These are phyloP conservation scores for Gymnocheta viridis DNA, from an alignment of 2,888 invertebrate genomes.

Conservation along the genomic window DNA sequence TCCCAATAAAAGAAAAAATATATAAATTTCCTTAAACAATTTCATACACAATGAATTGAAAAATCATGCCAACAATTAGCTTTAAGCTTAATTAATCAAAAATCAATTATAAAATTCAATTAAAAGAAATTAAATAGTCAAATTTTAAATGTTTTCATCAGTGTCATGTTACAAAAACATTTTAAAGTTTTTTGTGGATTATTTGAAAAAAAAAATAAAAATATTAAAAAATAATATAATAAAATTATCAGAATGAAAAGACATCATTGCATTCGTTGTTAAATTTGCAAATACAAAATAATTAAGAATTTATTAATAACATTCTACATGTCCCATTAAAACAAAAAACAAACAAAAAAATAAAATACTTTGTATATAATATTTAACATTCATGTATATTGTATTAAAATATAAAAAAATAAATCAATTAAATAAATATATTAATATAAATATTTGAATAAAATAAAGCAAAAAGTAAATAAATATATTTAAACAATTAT, in stretches of 20 bases:
- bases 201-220: background rate
- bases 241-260: slow-evolving; percentile 6
- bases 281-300: slow-evolving; percentile 65
- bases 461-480: slow-evolving; percentile 32
- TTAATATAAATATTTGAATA: slow-evolving; percentile 37
- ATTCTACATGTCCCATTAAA: slow-evolving; percentile 21
- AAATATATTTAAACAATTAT: slow-evolving; percentile 46
- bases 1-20: slow-evolving; percentile 29
- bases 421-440: slow-evolving; percentile 67
- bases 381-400: slow-evolving; percentile 61
- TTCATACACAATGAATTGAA: background rate
- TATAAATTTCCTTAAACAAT: slow-evolving; percentile 25
- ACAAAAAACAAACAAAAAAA: background rate
- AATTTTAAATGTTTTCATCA: slow-evolving; percentile 63
- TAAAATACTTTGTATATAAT: slow-evolving; percentile 59
- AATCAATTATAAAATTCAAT: slow-evolving; percentile 39
- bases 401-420: slow-evolving; percentile 66
- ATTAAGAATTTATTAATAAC: slow-evolving; percentile 43
- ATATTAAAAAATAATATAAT: background rate
- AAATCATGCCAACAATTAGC: slow-evolving; percentile 44
- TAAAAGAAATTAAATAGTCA: slow-evolving; percentile 33
- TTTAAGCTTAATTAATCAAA: slow-evolving; percentile 46
- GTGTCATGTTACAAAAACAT: slow-evolving; percentile 39
- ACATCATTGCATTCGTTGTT: slow-evolving; percentile 69
- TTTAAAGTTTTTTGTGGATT: slow-evolving; percentile 41